Percentiles rank a stretch among this genome's conserved stretches.
Evolutionary conservation across 2,797 vertebrate genomes (phyloP).

Genomic region (Micrastur ruficollis): DNA sequence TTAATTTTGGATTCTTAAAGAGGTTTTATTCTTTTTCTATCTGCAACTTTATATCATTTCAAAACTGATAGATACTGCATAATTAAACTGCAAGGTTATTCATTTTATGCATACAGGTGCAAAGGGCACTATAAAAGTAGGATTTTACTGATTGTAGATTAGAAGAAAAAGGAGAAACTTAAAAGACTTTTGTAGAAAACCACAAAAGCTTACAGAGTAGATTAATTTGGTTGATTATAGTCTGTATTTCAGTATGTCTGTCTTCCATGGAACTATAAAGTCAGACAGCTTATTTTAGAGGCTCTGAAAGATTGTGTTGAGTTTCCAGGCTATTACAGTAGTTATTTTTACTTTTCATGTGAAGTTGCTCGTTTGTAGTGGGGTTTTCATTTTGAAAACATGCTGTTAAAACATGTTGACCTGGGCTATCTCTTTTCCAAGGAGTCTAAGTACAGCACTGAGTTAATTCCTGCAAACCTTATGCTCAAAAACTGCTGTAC

Average conservation of each 20-base stretch:
- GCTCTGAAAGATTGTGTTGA: neutral
- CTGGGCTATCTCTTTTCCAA: neutral
- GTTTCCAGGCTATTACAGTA: neutral
- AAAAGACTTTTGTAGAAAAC: constrained; percentile 66
- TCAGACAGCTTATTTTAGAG: constrained; percentile 45
- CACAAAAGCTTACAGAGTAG: constrained; percentile 67
- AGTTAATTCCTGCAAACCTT: constrained; percentile 9
- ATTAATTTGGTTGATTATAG: constrained; percentile 70
- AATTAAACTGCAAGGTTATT: constrained; percentile 80
- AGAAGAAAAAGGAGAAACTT: constrained; percentile 71
- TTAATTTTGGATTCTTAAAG: constrained; percentile 79
- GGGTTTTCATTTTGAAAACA: constrained; percentile 35
- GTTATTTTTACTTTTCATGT: constrained; percentile 6
- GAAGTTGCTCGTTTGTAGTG: neutral
- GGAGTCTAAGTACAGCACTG: neutral
- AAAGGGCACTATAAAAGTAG: constrained; percentile 77
- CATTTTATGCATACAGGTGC: constrained; percentile 77
- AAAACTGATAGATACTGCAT: constrained; percentile 72
- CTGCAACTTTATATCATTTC: constrained; percentile 76
- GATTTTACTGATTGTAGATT: constrained; percentile 77
- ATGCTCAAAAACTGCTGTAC: neutral
- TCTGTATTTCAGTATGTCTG: constrained; percentile 10
- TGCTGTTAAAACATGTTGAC: neutral
- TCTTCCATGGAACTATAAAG: constrained; percentile 46
- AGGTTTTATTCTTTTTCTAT: constrained; percentile 75